phyloP scores from a whole-genome alignment of 2,888 invertebrate species.

The Latrodectus hesperus region DNA sequence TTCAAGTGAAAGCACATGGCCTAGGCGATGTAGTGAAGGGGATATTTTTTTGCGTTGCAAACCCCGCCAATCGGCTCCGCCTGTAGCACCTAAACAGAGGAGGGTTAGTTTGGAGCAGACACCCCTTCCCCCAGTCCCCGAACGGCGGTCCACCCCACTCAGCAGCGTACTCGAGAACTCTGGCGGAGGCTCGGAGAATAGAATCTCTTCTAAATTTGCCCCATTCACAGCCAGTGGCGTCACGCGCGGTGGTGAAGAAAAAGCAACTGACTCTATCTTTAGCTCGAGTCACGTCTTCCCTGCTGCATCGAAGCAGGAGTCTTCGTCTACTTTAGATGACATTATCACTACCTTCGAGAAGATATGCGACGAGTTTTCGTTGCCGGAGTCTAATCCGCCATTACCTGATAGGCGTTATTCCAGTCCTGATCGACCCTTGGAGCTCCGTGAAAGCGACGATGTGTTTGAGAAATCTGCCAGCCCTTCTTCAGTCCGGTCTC shows the following conservation, averaged over 20 bases:
- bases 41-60: constrained; percentile 39
- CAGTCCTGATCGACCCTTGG: background rate
- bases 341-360: constrained; percentile 66
- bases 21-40: constrained; percentile 47
- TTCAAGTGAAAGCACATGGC: background rate
- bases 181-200: background rate
- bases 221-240: constrained; percentile 42
- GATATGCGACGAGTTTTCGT: constrained; percentile 64
- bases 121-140: constrained; percentile 33
- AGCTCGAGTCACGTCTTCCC: constrained; percentile 35
- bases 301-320: constrained; percentile 16
- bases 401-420: background rate
- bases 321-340: constrained; percentile 65
- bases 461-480: constrained; percentile 36
- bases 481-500: background rate
- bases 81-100: constrained; percentile 33
- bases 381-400: constrained; percentile 14
- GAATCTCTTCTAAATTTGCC: constrained; percentile 56
- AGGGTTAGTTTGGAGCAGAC: constrained; percentile 46
- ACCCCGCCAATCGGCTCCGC: constrained; percentile 11
- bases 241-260: constrained; percentile 22
- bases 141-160: constrained; percentile 26
- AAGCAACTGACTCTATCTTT: constrained; percentile 55
- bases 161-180: constrained; percentile 22
- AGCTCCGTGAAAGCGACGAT: constrained; percentile 31